Base-by-base conservation (phyloP, 2,888 invertebrate genomes). In the Dasysyrphus albostriatus region DNA sequence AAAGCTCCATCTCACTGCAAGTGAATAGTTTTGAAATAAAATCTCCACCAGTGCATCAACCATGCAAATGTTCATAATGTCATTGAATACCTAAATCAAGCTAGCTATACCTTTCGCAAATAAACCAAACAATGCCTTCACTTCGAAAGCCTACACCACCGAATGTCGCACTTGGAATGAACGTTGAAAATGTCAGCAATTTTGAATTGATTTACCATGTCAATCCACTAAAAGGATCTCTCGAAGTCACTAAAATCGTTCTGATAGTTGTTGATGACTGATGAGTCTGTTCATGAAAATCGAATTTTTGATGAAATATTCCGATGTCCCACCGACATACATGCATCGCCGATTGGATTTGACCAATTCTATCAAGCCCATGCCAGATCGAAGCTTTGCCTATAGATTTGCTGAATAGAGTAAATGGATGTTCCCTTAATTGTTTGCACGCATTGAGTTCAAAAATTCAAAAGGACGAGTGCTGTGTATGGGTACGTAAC, bases 181-280 rank as follows among this genome's bases (percentile, higher is more conserved):
- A 67, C 34, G 49, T 49, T 67, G 49, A 12, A 67, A 67, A 67
- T 67, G 67, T 67, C 67, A 49, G 67, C 67, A 34, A 49, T 67
- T 65, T 67, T 67, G 67, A 37, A 49, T 49, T 67, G 67, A 67
- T 67, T 67, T 67, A 14, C 49, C 49, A 67, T 67, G 67, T 49
- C 67, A 67, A 19, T 67, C 49, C 34, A 34, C n/a, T 49, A 67
- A 63, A 65, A 67, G 49, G 67, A 49, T 49, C 49, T 49, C 67
- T 67, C 49, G 8, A 67, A 67, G 67, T 67, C 67, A 49, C 49
- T 34, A 16, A 34, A 49, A 49, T 49, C 49, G 16, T 49, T 19
- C 42, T 65, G 16, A 3, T 49, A 19, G 49, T 67, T 24, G 49
- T 67, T 24, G 24, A 24, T 24, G 24, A 24, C 24, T 67, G 49